Evolutionary conservation across 2,888 invertebrate genomes (phyloP).

Genomic region (Plebejus anna): DNA sequence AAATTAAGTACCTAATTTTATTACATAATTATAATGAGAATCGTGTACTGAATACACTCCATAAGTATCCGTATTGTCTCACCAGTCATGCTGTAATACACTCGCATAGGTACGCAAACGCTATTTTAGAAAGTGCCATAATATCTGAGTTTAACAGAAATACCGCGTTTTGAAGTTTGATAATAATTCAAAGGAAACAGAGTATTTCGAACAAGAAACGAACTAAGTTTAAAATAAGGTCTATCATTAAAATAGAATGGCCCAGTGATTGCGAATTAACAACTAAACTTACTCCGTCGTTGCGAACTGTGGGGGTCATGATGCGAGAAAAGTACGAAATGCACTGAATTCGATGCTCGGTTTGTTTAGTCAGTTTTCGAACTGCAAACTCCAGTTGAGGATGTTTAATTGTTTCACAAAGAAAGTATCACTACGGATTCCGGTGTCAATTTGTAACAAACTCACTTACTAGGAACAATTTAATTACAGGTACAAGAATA

Average conservation of each 20-base stretch:
- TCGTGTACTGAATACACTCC: no score
- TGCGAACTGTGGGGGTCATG: background rate
- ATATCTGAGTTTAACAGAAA: no score
- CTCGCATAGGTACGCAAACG: no score
- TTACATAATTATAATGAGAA: no score
- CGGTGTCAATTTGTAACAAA: background rate
- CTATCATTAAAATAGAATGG: background rate
- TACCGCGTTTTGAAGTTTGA: no score
- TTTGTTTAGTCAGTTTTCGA: conserved; percentile 39
- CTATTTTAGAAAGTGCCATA: no score
- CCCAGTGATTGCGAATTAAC: conserved; percentile 12
- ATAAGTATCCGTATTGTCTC: no score
- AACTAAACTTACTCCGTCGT: conserved; percentile 12
- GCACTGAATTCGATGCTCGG: background rate
- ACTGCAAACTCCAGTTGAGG: conserved; percentile 36
- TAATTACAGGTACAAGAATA: background rate
- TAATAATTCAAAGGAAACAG: background rate
- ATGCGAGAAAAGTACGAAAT: conserved; percentile 15
- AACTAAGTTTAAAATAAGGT: background rate
- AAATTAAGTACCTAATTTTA: no score
- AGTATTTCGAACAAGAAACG: background rate
- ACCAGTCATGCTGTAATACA: no score
- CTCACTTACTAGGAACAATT: background rate
- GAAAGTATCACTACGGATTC: conserved; percentile 31
- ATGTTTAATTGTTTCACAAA: conserved; percentile 38